Base-by-base conservation (phyloP, 2,797 vertebrate genomes). In the Podarcis siculus region DNA sequence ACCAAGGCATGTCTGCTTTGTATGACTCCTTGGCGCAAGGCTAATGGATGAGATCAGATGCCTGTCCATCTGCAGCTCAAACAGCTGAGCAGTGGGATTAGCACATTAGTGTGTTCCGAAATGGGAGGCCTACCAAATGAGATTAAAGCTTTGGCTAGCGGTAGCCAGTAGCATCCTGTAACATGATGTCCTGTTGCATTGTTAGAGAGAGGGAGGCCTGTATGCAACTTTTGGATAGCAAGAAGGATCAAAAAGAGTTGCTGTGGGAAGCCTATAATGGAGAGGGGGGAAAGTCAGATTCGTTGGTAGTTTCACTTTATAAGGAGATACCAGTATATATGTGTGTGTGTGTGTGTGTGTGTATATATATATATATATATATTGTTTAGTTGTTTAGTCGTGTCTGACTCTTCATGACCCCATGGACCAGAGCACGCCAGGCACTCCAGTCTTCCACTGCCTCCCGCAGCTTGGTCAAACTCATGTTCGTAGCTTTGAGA, bases 41-140 rank as follows among this genome's bases (percentile, higher is more conserved):
- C 66, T 32, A 2, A 6, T 86, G 81, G 92, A 88, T 89, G 91
- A 17, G 88, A 90, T 81, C 92, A 93, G 92, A 87, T 86, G 23
- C 82, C 27, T 64, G 91, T 91, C 78, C 69, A 89, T 89, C 92
- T 17, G 87, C 77, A 2, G 30, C 90, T 85, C 79, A 81, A 83
- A 49, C 83, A 94, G 87, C 94, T 92, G 91, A 94, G 80, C 66
- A 1, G 7, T 4, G 1, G 89, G 85, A 86, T 8, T 10, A 91
- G 84, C 19, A 71, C 71, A 23, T 87, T 42, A 84, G 73, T 86
- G 89, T 89, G 89, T 93, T 93, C 92, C 82, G 49, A 92, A 78
- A 0, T 73, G 79, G 23, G 7, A 32, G 73, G 61, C 86, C 83
- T 81, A 72, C 89, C 86, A 86, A 85, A 67, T 15, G 64, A 5